Evolutionary conservation across 2,113 vertebrate genomes (phyloP), one percentile per base, ranked within the genome.

Genomic region (Heterotis niloticus): DNA sequence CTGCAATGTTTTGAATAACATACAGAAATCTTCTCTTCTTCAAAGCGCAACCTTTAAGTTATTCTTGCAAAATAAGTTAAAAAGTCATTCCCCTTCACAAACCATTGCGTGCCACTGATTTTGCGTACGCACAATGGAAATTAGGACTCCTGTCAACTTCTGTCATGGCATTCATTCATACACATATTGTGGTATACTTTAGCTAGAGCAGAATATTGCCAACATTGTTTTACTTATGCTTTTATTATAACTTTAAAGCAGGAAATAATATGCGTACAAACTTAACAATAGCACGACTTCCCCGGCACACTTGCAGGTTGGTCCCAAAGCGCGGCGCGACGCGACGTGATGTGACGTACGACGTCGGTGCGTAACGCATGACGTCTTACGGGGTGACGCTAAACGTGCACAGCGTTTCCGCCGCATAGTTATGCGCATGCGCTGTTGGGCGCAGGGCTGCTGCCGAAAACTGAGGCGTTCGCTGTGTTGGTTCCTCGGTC

Each of bases 1-100:
- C 93, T 94, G 94, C 94, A 93, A 93, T 94, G 94, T 92, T 95
- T 94, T 93, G 90, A 92, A 94, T 93, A 94, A 93, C 87, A 91
- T 92, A 78, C 65, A 76, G 89, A 93, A 91, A 90, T 78, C 93
- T 91, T 44, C 7, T 44, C 34, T 44, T 44, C 34, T 44, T 7
- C 34, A 44, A 44, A 44, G 34, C 34, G 7, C 34, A 4, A 44
- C 7, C 93, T 93, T 93, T 92, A 84, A 93, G 92, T 93, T 44
- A 44, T 44, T 44, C 34, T 44, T 44, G n/a, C n/a, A n/a, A n/a
- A n/a, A n/a, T n/a, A n/a, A n/a, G n/a, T n/a, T n/a, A n/a, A n/a
- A n/a, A n/a, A n/a, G n/a, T 44, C 34, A 44, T 44, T 44, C 34
- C 3, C 7, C 34, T 44, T 7, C 34, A 44, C 7, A 10, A 4